Conservation (phyloP, 2,888 invertebrate species). For the Chymomyza fuscimana region DNA sequence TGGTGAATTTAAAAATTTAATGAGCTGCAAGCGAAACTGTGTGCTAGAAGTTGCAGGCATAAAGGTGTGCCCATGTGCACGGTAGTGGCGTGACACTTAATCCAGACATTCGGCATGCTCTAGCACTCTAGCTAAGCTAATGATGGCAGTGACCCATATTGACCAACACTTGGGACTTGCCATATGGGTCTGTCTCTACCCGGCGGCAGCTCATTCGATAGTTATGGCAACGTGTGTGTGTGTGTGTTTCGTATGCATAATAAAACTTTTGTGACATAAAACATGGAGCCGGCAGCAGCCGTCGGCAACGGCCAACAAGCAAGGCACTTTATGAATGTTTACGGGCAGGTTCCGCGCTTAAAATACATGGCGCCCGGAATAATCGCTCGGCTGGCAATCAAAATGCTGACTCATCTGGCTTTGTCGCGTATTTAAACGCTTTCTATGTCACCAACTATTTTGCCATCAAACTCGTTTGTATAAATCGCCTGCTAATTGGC, state of each 20-base stretch:
- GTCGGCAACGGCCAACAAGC: conserved; percentile 5
- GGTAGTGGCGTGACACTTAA: background rate
- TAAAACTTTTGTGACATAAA: conserved; percentile 43
- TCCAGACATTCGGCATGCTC: background rate
- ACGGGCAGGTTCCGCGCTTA: background rate
- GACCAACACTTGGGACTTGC: conserved; percentile 47
- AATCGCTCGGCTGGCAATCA: background rate
- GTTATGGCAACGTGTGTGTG: conserved; percentile 35
- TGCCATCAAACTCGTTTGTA: conserved; percentile 60
- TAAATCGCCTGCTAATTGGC: conserved; percentile 65
- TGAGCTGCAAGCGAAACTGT: background rate
- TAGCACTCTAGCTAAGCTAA: conserved; percentile 32
- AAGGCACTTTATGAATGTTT: conserved; percentile 20
- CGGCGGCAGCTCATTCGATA: conserved; percentile 23
- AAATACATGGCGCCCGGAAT: background rate
- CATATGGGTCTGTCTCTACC: conserved; percentile 21
- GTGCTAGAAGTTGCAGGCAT: background rate
- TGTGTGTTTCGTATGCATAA: conserved; percentile 43
- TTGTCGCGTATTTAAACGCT: conserved; percentile 8
- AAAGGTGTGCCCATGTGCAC: background rate
- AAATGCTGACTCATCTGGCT: conserved; percentile 12
- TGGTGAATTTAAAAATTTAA: background rate
- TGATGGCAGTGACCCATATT: conserved; percentile 62
- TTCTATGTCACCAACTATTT: conserved; percentile 45
- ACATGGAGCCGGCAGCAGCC: background rate